Evolutionary conservation across 2,888 invertebrate genomes (phyloP).

Genomic region (Eumerus sabulonum): DNA sequence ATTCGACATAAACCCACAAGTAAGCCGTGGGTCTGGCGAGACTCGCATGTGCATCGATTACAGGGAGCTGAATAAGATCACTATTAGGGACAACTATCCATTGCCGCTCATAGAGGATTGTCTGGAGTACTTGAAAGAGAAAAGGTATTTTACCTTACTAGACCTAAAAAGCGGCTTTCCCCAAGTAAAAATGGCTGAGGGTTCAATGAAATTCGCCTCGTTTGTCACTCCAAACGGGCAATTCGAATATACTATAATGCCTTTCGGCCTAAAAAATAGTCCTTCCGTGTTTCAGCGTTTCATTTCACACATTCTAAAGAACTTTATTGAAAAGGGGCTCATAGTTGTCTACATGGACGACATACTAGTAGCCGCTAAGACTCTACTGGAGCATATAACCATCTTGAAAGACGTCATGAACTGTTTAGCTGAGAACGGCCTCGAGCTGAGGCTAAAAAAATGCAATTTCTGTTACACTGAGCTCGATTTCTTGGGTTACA

Average conservation of each 20-base stretch:
- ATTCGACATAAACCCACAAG: too few species aligned
- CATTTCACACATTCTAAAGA: background rate
- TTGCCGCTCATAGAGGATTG: slow-evolving; percentile 13
- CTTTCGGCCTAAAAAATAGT: background rate
- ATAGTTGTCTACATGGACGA: too few species aligned
- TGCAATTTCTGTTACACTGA: background rate
- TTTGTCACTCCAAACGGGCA: slow-evolving; percentile 4
- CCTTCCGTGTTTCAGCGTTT: slow-evolving; percentile 1
- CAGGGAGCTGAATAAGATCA: slow-evolving; percentile 23
- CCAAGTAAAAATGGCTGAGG: too few species aligned
- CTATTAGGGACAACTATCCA: slow-evolving; percentile 9
- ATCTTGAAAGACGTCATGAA: background rate
- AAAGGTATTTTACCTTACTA: too few species aligned
- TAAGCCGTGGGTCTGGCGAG: background rate
- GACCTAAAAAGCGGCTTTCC: too few species aligned
- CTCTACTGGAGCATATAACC: too few species aligned
- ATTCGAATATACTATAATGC: slow-evolving; percentile 1
- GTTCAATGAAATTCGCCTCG: background rate
- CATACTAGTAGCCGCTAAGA: too few species aligned
- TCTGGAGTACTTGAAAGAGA: slow-evolving; percentile 2
- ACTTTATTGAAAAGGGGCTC: too few species aligned
- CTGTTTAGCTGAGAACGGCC: too few species aligned
- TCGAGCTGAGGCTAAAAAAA: background rate
- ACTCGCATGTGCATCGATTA: slow-evolving; percentile 6
- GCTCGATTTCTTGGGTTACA: background rate